Evolutionary conservation across 2,888 invertebrate genomes (phyloP).

Genomic region (Zaprionus obscuricornis): DNA sequence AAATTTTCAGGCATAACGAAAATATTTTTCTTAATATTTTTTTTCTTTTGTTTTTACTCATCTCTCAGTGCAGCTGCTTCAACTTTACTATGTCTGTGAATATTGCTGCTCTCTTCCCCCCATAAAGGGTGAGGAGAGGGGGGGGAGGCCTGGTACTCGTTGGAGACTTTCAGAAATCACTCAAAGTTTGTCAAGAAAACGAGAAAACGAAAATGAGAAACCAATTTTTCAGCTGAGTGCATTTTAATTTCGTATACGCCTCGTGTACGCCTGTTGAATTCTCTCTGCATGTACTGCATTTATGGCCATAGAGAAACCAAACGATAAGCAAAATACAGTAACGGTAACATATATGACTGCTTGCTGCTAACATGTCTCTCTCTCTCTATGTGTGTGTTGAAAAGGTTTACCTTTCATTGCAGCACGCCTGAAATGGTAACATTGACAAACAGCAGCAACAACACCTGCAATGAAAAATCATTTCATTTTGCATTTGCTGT

Average conservation of each 20-base stretch:
- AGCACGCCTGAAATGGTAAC: conserved; percentile 75
- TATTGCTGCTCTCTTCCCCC: neutral
- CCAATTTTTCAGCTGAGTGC: conserved; percentile 83
- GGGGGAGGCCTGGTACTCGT: conserved; percentile 37
- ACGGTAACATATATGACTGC: conserved; percentile 17
- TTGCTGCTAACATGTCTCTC: conserved; percentile 1
- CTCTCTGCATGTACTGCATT: conserved; percentile 36
- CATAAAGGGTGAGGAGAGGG: conserved; percentile 4
- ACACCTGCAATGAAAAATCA: conserved; percentile 33
- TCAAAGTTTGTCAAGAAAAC: conserved; percentile 73
- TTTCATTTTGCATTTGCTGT: conserved; percentile 8
- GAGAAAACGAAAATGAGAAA: too few relatives aligned
- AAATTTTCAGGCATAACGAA: conserved; percentile 43
- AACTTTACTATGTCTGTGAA: conserved; percentile 22
- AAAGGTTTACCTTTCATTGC: conserved; percentile 77
- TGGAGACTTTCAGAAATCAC: conserved; percentile 72
- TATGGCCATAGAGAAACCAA: conserved; percentile 1
- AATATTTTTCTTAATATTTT: too few relatives aligned
- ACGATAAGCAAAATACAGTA: conserved; percentile 29
- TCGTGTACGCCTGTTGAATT: conserved; percentile 54
- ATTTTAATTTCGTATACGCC: conserved; percentile 82
- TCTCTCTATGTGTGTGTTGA: conserved; percentile 36
- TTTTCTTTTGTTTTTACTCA: conserved; percentile 30
- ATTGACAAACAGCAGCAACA: conserved; percentile 72
- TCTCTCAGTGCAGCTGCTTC: conserved; percentile 31